Evolutionary conservation across 2,888 invertebrate genomes (phyloP), one percentile per base, ranked within the genome.

Genomic region (Elysia crispata): DNA sequence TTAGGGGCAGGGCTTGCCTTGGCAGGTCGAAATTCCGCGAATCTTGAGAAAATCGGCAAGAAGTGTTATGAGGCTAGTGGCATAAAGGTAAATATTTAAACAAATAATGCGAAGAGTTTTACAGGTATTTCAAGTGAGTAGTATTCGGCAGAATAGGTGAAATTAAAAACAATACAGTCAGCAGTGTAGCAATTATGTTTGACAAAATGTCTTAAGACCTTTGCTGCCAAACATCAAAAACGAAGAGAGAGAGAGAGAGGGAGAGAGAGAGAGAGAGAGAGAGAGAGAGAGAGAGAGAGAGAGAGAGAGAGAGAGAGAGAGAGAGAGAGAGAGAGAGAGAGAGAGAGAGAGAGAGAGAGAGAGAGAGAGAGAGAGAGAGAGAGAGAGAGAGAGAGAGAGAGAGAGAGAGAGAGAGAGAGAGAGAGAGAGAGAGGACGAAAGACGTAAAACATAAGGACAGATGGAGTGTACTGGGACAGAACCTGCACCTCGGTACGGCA

Each of bases 1-100:
- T 85, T 91, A 18, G 92, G 92, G 33, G 91, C 91, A 1, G 81
- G 83, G 23, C 77, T 92, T 31, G 89, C 89, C 0, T 80, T 92
- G 25, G 89, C 90, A 6, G 91, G 91, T 11, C 86, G 92, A 25
- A 91, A 91, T 80, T 87, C 85, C 70, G 89, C 86, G 23, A 90
- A 90, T 64, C 83, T 92, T 25, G 83, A 87, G n/a, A 83, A 86
- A 69, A 86, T 88, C 0, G 89, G 86, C 13, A 84, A 86, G n/a
- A 81, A 87, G 57, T 91, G 91, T 81, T 80, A 83, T 67, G 77
- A 87, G 75, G 69, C 79, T 13, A 73, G 85, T 41, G 81, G 77
- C 1, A 60, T 76, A 13, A 84, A 85, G 82, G 86, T 83, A 76
- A 31, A 25, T 8, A 8, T 3, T 8, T 60, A 15, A 3, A 41